Evolutionary conservation across 2,113 vertebrate species (phyloP), one percentile per base, ranked within the genome.

Genomic region (Pteronura brasiliensis): DNA sequence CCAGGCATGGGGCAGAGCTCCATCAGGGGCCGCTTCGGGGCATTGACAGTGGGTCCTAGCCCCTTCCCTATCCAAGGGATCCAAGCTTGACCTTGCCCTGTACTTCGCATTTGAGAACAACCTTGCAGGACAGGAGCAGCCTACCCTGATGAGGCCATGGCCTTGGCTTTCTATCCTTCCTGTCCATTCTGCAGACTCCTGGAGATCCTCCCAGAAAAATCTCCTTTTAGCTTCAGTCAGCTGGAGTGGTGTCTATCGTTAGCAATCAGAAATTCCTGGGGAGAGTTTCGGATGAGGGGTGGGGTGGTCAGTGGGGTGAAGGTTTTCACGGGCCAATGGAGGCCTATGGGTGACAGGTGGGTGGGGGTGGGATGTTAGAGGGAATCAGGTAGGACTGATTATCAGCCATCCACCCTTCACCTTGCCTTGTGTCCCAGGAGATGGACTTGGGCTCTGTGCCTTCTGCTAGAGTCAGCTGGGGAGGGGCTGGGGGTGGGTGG

Each of bases 401-500:
- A 14, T 84, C 25, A 25, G 20, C 21, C 11, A 8, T 47, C 15
- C 74, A 59, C 12, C 13, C 36, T 72, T 21, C 23, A 18, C 27
- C 44, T 4, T 34, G 13, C 52, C 9, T 31, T 36, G 27, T 23
- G 29, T 39, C 44, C 65, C 0, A 4, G 61, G 84, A 49, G 59
- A 49, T 47, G 25, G 23, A 55, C 67, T 36, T 83, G 31, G 61
- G 61, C 27, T 34, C 27, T 77, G 49, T 31, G 11, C 34, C 61
- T 61, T 77, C 34, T 31, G 13, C 52, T 47, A 85, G 81, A 74
- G 44, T 94, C 36, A 27, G 42, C 61, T 14, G 8, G n/a, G 63
- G 47, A 42, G 10, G 47, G n/a, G 2, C 6, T 6, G 44, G 29
- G 10, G 1, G 4, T 39, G 12, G 36, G 23, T 1, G 23, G 39